phyloP scores from a whole-genome alignment of 2,113 vertebrate genomes.

The Butorides virescens region DNA sequence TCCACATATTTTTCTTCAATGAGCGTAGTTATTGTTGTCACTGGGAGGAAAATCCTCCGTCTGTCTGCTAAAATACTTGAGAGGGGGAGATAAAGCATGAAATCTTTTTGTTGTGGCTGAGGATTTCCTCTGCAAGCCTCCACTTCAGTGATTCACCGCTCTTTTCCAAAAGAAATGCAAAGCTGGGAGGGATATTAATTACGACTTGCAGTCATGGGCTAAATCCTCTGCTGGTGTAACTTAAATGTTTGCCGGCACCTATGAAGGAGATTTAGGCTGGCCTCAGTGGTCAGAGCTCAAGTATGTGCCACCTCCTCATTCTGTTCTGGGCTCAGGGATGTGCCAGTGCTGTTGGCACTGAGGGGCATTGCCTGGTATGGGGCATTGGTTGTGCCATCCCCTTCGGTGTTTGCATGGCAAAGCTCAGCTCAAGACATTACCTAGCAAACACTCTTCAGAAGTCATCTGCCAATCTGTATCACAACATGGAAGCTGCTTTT shows the following conservation, averaged over 20 bases:
- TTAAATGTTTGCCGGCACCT: fast-evolving
- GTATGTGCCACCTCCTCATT: background rate
- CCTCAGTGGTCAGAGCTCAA: background rate
- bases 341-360: fast-evolving
- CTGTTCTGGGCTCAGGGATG: background rate
- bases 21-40: constrained; percentile 54
- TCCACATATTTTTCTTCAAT: constrained; percentile 59
- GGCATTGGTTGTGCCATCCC: fast-evolving
- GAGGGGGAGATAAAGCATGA: constrained; percentile 38
- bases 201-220: fast-evolving
- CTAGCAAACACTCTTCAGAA: background rate
- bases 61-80: constrained; percentile 53
- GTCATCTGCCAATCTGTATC: background rate
- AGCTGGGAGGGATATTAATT: background rate
- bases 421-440: background rate
- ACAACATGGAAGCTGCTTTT: background rate
- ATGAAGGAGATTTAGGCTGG: background rate
- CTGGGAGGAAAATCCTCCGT: constrained; percentile 44
- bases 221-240: background rate
- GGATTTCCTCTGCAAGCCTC: constrained; percentile 54
- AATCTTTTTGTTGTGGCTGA: constrained; percentile 47
- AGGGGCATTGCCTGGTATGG: background rate
- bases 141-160: background rate
- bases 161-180: background rate
- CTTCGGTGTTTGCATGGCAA: background rate